Evolutionary conservation across 1,140 invertebrate species (phyloP).

Genomic region (Pollicipes pollicipes): DNA sequence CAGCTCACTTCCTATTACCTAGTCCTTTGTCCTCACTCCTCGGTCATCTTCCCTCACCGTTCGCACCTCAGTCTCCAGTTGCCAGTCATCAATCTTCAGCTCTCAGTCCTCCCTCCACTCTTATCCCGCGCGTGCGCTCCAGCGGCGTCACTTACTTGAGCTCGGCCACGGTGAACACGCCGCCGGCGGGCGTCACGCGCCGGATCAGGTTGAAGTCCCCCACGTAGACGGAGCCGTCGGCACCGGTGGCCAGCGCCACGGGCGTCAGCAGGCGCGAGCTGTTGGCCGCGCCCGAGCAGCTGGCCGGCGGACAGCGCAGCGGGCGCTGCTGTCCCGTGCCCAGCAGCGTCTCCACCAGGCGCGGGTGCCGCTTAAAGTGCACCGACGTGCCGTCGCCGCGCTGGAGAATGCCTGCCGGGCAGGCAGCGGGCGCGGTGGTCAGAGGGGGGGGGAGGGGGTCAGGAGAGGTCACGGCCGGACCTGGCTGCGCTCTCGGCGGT

Average conservation of each 20-base stretch:
- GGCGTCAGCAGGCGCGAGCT: conserved; percentile 75
- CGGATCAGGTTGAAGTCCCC: conserved; percentile 90
- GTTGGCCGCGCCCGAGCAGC: conserved; percentile 47
- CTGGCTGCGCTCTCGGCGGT: no score
- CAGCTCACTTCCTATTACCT: no score
- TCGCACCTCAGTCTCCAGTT: no score
- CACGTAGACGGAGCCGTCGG: conserved; percentile 91
- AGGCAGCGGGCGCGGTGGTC: no score
- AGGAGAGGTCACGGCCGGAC: no score
- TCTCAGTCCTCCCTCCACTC: no score
- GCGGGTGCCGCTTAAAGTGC: conserved; percentile 53
- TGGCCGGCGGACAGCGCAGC: conserved; percentile 36
- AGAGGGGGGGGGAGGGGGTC: no score
- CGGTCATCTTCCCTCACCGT: no score
- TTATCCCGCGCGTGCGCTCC: no score
- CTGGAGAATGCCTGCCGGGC: conserved; percentile 64
- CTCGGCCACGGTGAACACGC: conserved; percentile 80
- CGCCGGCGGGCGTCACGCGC: conserved; percentile 74
- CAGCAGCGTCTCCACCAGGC: conserved; percentile 78
- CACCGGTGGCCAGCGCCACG: conserved; percentile 76
- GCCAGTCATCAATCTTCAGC: no score
- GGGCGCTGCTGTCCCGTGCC: conserved; percentile 75
- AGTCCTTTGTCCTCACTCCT: no score
- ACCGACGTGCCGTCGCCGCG: conserved; percentile 88
- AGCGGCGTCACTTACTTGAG: conserved; percentile 65